Evolutionary conservation across 2,113 vertebrate species (phyloP), one percentile per base, ranked within the genome.

Genomic region (Manacus vitellinus): DNA sequence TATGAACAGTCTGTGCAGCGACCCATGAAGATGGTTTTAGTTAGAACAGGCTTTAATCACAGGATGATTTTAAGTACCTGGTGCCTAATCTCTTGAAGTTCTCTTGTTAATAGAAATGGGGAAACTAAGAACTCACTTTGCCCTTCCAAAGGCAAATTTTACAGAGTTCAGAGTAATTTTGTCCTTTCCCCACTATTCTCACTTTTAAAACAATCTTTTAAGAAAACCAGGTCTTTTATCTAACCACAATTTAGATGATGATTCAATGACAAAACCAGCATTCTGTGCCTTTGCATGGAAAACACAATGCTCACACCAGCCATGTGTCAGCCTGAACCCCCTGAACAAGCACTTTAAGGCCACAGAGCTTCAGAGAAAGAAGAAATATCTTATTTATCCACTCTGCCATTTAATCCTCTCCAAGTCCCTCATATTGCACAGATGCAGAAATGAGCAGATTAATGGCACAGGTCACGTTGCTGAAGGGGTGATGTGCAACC

Each of bases 131-230:
- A 63, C 39, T 68, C 31, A 19, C 25, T 77, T 58, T n/a, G 39
- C 35, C 35, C 21, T 56, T 85, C 28, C 56, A 65, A 67, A 92
- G 27, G 71, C 37, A 92, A 56, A 31, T 44, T 80, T 47, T 28
- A 58, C 13, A 62, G 43, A 62, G 23, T 17, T 88, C 58, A 46
- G 49, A 82, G 52, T 24, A 72, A 90, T 37, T 59, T 11, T 24
- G 46, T 51, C 33, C 27, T 52, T 59, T 74, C 31, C 21, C 8
- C 35, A 28, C 18, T 9, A 72, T 10, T 49, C 46, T 81, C 31
- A 30, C 27, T 74, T 59, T 0, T 0, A 67, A 88, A 89, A 18
- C 2, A 17, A 30, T 4, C 31, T 72, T 73, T n/a, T 28, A 21
- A 43, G 25, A 56, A 43, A 49, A 72, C 59, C 35, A 1, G 22